Percentiles rank a stretch among this genome's conserved stretches.
Evolutionary conservation across 2,797 vertebrate genomes (phyloP).

Genomic region (Mormyrus proboscirostris): DNA sequence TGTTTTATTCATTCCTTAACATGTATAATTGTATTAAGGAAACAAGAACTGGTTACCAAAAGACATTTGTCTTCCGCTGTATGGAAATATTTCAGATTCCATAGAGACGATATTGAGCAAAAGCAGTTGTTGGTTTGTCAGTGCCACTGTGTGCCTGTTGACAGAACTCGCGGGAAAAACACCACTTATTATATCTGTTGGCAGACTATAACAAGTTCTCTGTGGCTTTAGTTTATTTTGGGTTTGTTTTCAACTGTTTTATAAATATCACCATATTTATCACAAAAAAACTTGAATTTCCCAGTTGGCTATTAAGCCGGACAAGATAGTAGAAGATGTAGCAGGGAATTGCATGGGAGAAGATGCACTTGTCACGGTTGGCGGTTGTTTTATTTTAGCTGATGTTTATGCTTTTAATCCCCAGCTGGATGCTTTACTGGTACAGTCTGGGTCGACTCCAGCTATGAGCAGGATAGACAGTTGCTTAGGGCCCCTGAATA

Average conservation of each 20-base stretch:
- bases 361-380: background rate
- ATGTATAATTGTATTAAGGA: background rate
- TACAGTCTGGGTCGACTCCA: background rate
- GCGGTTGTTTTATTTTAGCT: background rate
- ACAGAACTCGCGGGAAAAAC: background rate
- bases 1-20: background rate
- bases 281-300: background rate
- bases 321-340: background rate
- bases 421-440: background rate
- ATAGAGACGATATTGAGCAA: background rate
- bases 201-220: background rate
- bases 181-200: background rate
- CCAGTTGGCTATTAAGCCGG: background rate
- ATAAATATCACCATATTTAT: background rate
- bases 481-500: background rate
- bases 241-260: background rate
- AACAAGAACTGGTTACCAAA: background rate
- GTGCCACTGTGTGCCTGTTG: background rate
- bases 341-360: background rate
- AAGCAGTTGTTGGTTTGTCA: background rate
- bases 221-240: background rate
- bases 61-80: background rate
- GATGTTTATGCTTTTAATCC: background rate
- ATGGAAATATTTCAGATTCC: background rate
- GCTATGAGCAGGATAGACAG: background rate